Percentiles rank a stretch among this genome's conserved stretches.
These are phyloP conservation scores for Autographa pulchrina DNA, from an alignment of 2,888 invertebrate species.

Conservation along the genomic window DNA sequence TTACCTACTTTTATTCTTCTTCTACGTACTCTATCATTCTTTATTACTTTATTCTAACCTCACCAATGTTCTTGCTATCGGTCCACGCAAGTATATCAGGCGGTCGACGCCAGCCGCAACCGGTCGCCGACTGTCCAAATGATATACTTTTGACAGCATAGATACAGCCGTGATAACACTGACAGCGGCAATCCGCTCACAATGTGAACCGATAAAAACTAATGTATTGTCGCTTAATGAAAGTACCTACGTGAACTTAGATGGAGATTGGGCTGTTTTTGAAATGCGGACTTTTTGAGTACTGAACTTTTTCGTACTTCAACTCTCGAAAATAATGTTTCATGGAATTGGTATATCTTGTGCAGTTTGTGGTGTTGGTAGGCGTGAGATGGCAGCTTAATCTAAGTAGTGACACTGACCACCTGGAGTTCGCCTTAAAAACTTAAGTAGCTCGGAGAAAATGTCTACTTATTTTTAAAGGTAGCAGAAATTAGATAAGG, in stretches of 20 bases:
- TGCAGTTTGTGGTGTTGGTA: neutral
- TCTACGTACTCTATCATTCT: too few relatives aligned
- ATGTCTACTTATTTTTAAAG: neutral
- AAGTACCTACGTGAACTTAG: conserved; percentile 47
- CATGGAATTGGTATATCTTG: neutral
- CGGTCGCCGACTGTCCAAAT: conserved; percentile 71
- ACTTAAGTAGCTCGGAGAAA: too few relatives aligned
- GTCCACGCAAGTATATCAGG: conserved; percentile 56
- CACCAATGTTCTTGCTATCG: conserved; percentile 24
- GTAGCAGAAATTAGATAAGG: neutral
- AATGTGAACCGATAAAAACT: conserved; percentile 63
- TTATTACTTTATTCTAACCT: neutral
- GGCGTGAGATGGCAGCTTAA: neutral
- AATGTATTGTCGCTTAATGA: conserved; percentile 59
- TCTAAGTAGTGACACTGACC: neutral
- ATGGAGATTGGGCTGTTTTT: conserved; percentile 17
- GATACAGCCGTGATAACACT: conserved; percentile 75
- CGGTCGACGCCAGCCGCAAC: conserved; percentile 63
- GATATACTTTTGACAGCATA: conserved; percentile 82
- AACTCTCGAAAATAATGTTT: neutral
- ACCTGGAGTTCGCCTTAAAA: too few relatives aligned
- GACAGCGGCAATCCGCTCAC: conserved; percentile 72
- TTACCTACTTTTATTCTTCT: too few relatives aligned
- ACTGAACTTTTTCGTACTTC: neutral
- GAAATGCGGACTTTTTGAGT: neutral